Conservation (phyloP, 2,888 invertebrate species). For the Hypercompe scribonia region DNA sequence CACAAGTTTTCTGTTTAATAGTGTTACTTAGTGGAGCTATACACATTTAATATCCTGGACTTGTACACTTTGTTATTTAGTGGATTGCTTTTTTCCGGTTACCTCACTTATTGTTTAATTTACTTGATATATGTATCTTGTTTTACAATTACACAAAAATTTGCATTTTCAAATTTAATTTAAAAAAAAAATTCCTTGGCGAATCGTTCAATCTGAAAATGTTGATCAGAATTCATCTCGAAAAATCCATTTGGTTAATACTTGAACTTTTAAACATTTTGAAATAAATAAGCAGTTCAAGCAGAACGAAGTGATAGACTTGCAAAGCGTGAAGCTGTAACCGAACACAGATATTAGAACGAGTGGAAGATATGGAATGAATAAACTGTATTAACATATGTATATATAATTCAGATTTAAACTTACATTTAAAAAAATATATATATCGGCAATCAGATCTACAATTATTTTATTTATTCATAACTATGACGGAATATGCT, state of each 20-base stretch:
- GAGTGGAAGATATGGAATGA: constrained; percentile 1
- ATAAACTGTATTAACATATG: too few species aligned
- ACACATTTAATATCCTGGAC: not conserved
- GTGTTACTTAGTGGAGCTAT: not conserved
- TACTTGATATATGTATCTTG: too few species aligned
- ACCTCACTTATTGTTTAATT: too few species aligned
- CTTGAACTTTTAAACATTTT: constrained; percentile 73
- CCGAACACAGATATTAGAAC: constrained; percentile 58
- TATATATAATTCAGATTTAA: too few species aligned
- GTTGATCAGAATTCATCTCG: constrained; percentile 56
- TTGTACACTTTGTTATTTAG: not conserved
- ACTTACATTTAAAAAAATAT: too few species aligned
- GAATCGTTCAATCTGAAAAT: constrained; percentile 29
- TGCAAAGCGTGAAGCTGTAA: constrained; percentile 75
- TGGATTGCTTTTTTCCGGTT: not conserved
- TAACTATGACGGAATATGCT: too few species aligned
- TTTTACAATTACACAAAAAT: not conserved
- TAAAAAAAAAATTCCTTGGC: not conserved
- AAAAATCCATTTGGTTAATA: constrained; percentile 68
- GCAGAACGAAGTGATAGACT: constrained; percentile 72
- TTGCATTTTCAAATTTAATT: not conserved
- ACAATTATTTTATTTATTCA: too few species aligned
- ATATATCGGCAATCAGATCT: too few species aligned
- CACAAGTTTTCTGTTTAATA: not conserved
- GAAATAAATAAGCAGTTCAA: constrained; percentile 75